Conservation (phyloP, 2,113 vertebrate species). For the Ctenomys sociabilis region DNA sequence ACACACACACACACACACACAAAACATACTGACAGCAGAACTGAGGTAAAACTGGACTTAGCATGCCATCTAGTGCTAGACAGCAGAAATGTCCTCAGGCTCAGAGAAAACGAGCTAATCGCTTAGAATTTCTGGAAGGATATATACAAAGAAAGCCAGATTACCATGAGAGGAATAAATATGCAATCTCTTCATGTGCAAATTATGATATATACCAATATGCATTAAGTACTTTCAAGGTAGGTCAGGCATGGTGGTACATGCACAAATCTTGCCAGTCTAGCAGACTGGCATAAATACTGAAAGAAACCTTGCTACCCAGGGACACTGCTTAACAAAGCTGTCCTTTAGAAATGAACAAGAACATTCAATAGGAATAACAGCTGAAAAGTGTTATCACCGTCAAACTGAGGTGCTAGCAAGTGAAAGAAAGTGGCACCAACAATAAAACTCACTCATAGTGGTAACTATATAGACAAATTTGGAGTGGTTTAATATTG, state of each 20-base stretch:
- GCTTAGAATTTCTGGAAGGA: neutral
- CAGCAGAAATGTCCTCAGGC: neutral
- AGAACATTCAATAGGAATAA: neutral
- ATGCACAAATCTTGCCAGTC: neutral
- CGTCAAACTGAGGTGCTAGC: neutral
- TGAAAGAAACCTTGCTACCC: neutral
- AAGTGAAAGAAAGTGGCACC: neutral
- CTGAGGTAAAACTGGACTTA: neutral
- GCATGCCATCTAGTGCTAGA: neutral
- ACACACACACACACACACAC: too few relatives aligned
- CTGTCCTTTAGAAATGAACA: neutral
- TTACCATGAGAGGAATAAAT: neutral
- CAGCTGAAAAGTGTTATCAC: neutral
- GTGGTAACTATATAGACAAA: neutral
- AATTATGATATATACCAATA: neutral
- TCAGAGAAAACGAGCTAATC: neutral
- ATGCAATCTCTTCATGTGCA: neutral
- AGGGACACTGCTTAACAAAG: neutral
- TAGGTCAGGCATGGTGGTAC: neutral
- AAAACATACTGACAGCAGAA: neutral
- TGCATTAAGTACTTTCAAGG: neutral
- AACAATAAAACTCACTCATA: neutral
- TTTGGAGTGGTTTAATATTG: neutral
- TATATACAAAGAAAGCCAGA: neutral
- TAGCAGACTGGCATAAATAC: neutral